Evolutionary conservation across 2,888 invertebrate species (phyloP).

Genomic region (Leucophenga montana): DNA sequence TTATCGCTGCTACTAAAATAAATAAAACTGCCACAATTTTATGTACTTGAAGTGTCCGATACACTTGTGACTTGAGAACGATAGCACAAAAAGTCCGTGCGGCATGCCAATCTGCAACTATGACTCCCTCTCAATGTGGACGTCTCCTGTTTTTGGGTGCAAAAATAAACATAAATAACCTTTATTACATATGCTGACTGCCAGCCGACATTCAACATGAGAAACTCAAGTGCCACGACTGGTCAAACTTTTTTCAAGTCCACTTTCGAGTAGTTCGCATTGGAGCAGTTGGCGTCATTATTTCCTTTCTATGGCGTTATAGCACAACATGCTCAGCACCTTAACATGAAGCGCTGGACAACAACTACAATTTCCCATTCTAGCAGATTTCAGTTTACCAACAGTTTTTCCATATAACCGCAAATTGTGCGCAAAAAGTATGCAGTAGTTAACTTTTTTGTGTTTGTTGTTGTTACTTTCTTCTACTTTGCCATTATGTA

Average conservation of each 20-base stretch:
- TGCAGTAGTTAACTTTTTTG: constrained; percentile 5
- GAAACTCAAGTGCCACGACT: constrained; percentile 53
- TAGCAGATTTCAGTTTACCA: no score
- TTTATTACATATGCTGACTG: constrained; percentile 60
- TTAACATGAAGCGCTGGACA: not conserved
- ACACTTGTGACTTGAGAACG: constrained; percentile 42
- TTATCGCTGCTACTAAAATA: no score
- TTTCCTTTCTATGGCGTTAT: constrained; percentile 18
- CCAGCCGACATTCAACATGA: not conserved
- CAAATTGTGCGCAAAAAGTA: constrained; percentile 24
- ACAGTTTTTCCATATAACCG: constrained; percentile 6
- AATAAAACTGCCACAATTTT: not conserved
- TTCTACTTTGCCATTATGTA: no score
- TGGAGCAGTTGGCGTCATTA: constrained; percentile 51
- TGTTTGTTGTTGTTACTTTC: constrained; percentile 23
- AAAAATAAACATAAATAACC: constrained; percentile 64
- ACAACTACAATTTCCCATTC: no score
- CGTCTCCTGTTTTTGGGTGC: not conserved
- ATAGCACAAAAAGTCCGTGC: constrained; percentile 3
- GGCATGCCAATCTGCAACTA: not conserved
- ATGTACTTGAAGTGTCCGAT: constrained; percentile 46
- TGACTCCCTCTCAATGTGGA: not conserved
- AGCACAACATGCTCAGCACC: not conserved
- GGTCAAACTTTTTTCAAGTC: constrained; percentile 61
- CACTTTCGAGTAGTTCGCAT: constrained; percentile 52